A percentile compares a stretch with the other conserved stretches of the same genome.
phyloP scores from a whole-genome alignment of 2,888 invertebrate species.

The Emmelina monodactyla region DNA sequence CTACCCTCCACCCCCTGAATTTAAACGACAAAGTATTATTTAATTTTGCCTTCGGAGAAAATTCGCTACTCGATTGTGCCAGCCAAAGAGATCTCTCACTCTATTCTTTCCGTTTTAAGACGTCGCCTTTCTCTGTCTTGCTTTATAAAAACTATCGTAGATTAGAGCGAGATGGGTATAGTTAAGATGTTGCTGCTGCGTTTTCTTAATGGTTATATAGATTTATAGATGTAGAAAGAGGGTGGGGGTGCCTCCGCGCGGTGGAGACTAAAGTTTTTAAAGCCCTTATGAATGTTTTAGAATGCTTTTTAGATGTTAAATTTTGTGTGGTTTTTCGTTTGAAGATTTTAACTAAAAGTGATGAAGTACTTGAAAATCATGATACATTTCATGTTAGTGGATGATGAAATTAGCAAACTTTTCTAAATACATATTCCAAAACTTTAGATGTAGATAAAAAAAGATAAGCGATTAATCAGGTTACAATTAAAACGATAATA shows the following conservation, averaged over 20 bases:
- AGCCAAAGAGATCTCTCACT: constrained; percentile 33
- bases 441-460: too few relatives aligned
- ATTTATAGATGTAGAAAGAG: constrained; percentile 52
- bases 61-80: constrained; percentile 63
- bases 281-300: constrained; percentile 40
- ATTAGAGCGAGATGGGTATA: constrained; percentile 39
- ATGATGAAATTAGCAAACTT: too few relatives aligned
- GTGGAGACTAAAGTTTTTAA: constrained; percentile 46
- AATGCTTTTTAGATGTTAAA: constrained; percentile 29
- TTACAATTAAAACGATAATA: too few relatives aligned
- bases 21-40: constrained; percentile 66
- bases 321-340: too few relatives aligned
- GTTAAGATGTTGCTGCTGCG: constrained; percentile 47
- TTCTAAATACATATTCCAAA: too few relatives aligned
- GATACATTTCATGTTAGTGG: too few relatives aligned
- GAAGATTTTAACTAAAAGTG: too few relatives aligned
- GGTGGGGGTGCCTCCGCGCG: constrained; percentile 23
- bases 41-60: too few relatives aligned
- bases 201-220: constrained; percentile 65
- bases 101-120: constrained; percentile 41
- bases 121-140: constrained; percentile 30
- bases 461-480: too few relatives aligned
- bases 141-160: constrained; percentile 22
- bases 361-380: too few relatives aligned
- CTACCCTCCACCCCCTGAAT: constrained; percentile 48